Conservation (phyloP, 2,888 invertebrate species). For the Drosophila mercatorum region DNA sequence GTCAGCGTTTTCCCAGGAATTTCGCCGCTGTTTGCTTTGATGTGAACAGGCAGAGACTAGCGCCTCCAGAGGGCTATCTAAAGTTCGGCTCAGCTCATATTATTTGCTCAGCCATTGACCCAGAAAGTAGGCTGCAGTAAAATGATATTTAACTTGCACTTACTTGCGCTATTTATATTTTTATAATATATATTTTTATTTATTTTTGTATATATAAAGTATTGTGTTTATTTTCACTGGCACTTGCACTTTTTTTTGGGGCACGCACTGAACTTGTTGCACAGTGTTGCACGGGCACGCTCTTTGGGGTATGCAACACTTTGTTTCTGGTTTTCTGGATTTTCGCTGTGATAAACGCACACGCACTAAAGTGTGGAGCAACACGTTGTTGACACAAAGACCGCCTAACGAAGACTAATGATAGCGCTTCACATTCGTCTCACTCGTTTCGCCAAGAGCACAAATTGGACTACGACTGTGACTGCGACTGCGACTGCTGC, state of each 20-base stretch:
- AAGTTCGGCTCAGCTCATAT: constrained; percentile 5
- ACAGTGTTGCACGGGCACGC: constrained; percentile 29
- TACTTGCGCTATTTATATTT: constrained; percentile 22
- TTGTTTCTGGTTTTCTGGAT: constrained; percentile 22
- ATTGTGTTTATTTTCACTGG: constrained; percentile 20
- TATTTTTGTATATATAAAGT: not conserved
- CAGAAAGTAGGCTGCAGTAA: constrained; percentile 50
- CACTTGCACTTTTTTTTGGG: constrained; percentile 16
- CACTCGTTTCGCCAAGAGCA: constrained; percentile 7
- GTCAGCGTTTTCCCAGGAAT: constrained; percentile 30
- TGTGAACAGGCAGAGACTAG: not conserved
- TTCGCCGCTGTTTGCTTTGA: constrained; percentile 12
- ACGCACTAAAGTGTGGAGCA: constrained; percentile 54
- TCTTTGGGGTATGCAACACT: constrained; percentile 26
- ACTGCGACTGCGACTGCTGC: not conserved
- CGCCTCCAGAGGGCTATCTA: not conserved
- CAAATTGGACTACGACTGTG: not conserved
- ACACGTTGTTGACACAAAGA: constrained; percentile 84
- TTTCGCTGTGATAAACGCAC: constrained; percentile 32
- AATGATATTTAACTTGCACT: constrained; percentile 47
- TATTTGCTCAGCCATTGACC: constrained; percentile 55
- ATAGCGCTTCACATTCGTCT: constrained; percentile 43
- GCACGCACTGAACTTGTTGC: constrained; percentile 60
- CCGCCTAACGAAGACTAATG: constrained; percentile 82
- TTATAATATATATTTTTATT: not conserved